Base-by-base conservation (phyloP, 2,888 invertebrate species). In the Spodoptera littoralis region DNA sequence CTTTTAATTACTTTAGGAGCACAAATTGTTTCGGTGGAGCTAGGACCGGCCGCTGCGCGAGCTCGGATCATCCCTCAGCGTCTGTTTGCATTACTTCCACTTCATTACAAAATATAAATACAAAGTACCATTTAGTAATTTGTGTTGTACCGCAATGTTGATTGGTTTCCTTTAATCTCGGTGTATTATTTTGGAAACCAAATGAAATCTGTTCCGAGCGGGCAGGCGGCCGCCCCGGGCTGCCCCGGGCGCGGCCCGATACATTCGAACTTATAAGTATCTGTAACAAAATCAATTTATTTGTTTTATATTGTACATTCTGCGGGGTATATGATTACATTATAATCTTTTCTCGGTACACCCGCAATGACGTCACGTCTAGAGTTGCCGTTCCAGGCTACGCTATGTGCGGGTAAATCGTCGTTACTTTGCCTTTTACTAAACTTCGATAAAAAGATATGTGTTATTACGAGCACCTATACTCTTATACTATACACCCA, bases 101-200 rank as follows among this genome's bases (percentile, higher is more conserved):
- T 36, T 53, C 13, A 45, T 41, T 50, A 44, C 2, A 44, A 49
- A 52, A 46, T 44, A 54, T 48, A 30, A 44, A 60, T 18, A 44
- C 44, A 36, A 49, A 44, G 36, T 44, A n/a, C n/a, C n/a, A 58
- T 5, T 12, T n/a, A 30, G 36, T 30, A 55, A 13, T 24, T 22
- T 59, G 36, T 9, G 36, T 53, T 41, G 11, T 46, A 42, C 42
- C 27, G 24, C 46, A 61, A 63, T 36, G 66, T 67, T 47, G 62
- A 62, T 79, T 65, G 60, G 49, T 42, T 57, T 52, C 30, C 46
- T 53, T 73, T 67, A 41, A 60, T 60, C 12, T 63, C 51, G 22
- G 22, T 64, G 42, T 43, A 18, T 41, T 53, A 42, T 50, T 36
- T 61, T 60, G 45, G 0, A 52, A 69, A 52, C 42, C 36, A 12